These are phyloP conservation scores for Rhinichthys osculus DNA, from an alignment of 2,797 vertebrate genomes.

Conservation along the genomic window DNA sequence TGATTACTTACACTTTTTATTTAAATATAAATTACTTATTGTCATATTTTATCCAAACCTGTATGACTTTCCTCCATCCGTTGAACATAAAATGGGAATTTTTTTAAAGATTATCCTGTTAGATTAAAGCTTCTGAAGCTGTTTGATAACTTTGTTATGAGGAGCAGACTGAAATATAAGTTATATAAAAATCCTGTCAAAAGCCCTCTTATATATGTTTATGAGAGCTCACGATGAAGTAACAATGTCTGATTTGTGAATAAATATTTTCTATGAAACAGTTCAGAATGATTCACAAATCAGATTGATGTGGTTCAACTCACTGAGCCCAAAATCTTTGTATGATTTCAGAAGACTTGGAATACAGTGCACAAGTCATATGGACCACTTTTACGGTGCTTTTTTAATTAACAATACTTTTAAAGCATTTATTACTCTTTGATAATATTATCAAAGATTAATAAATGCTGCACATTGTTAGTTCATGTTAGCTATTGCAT, in stretches of 20 bases:
- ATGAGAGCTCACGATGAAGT: not conserved
- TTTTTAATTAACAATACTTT: not conserved
- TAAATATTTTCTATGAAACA: not conserved
- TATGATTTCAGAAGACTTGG: not conserved
- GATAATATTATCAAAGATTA: not conserved
- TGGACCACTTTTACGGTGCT: not conserved
- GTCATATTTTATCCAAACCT: conserved; percentile 1
- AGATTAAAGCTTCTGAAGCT: too few species aligned
- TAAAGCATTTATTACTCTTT: too few species aligned
- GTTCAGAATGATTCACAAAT: not conserved
- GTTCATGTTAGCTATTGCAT: not conserved
- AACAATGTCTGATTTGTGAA: not conserved
- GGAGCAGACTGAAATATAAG: too few species aligned
- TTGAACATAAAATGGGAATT: not conserved
- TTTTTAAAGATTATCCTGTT: not conserved
- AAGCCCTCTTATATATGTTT: not conserved
- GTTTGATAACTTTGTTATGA: too few species aligned
- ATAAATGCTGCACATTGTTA: not conserved
- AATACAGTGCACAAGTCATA: too few species aligned
- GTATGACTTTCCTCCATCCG: not conserved
- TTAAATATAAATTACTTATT: not conserved
- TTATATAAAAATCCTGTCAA: too few species aligned
- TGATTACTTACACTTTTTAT: not conserved
- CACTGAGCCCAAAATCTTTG: not conserved
- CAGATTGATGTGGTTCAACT: not conserved